phyloP scores from a whole-genome alignment of 2,797 vertebrate species.

The Leuciscus waleckii region DNA sequence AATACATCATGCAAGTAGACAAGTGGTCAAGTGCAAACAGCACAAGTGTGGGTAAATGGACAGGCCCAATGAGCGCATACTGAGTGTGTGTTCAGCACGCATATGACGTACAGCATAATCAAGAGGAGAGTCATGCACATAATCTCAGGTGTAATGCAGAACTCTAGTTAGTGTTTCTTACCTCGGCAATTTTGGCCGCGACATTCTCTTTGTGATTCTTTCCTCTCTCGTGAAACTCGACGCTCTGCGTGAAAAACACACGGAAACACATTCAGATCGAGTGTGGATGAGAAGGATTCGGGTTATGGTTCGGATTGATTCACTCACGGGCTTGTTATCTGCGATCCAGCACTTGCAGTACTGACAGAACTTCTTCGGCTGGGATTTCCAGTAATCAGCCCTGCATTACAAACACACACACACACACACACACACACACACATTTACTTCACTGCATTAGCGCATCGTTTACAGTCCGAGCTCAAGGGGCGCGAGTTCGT shows the following conservation, averaged over 20 bases:
- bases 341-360: slow-evolving; percentile 99
- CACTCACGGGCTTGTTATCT: slow-evolving; percentile 96
- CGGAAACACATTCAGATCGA: slow-evolving; percentile 38
- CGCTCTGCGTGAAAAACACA: slow-evolving; percentile 80
- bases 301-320: neutral
- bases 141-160: neutral
- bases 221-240: slow-evolving; percentile 98
- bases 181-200: slow-evolving; percentile 93
- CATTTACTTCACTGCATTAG: too few relatives aligned
- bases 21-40: too few relatives aligned
- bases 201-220: slow-evolving; percentile 99
- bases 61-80: neutral
- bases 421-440: neutral
- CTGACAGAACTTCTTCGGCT: slow-evolving; percentile 97
- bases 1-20: too few relatives aligned
- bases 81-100: neutral
- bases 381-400: slow-evolving; percentile 99
- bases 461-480: neutral
- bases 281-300: neutral
- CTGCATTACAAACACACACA: slow-evolving; percentile 68
- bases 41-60: too few relatives aligned
- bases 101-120: neutral
- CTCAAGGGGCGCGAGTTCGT: neutral
- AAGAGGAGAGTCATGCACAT: neutral
- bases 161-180: slow-evolving; percentile 64